Percentiles rank a stretch among this genome's conserved stretches.
Evolutionary conservation across 53 echinoderm and acorn worm genomes (phyloP).

Genomic region (Paelopatides confundens): DNA sequence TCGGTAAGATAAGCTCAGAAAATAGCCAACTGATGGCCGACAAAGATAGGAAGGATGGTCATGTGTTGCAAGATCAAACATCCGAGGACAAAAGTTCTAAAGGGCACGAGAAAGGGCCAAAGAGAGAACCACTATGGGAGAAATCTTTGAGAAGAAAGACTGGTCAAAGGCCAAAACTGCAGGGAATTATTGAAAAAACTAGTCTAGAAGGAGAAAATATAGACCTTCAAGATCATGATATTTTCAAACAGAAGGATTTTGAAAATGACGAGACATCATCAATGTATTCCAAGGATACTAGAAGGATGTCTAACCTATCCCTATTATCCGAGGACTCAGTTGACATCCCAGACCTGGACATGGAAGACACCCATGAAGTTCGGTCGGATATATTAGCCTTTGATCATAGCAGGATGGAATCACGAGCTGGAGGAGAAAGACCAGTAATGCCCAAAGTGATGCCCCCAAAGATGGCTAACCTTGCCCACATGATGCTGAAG

Average conservation of each 20-base stretch:
- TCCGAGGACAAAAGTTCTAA: neutral
- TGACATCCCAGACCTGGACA: slow-evolving; percentile 56
- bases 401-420: slow-evolving; percentile 49
- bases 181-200: slow-evolving; percentile 41
- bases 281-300: neutral
- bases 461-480: slow-evolving; percentile 77
- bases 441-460: slow-evolving; percentile 23
- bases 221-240: neutral
- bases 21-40: neutral
- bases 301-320: slow-evolving; percentile 47
- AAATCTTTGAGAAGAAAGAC: slow-evolving; percentile 1
- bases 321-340: slow-evolving; percentile 68
- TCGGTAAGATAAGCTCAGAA: neutral
- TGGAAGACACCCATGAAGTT: neutral
- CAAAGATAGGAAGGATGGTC: neutral
- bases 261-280: neutral
- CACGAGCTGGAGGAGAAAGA: slow-evolving; percentile 57
- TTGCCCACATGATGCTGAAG: slow-evolving; percentile 93
- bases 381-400: slow-evolving; percentile 31
- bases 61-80: neutral
- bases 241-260: neutral
- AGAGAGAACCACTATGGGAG: neutral
- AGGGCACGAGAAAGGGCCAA: neutral
- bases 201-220: slow-evolving; percentile 16
- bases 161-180: slow-evolving; percentile 24